A percentile compares a stretch with the other conserved stretches of the same genome.
These are phyloP conservation scores for Pseudoatta argentina DNA, from an alignment of 1,140 invertebrate species.

Conservation along the genomic window DNA sequence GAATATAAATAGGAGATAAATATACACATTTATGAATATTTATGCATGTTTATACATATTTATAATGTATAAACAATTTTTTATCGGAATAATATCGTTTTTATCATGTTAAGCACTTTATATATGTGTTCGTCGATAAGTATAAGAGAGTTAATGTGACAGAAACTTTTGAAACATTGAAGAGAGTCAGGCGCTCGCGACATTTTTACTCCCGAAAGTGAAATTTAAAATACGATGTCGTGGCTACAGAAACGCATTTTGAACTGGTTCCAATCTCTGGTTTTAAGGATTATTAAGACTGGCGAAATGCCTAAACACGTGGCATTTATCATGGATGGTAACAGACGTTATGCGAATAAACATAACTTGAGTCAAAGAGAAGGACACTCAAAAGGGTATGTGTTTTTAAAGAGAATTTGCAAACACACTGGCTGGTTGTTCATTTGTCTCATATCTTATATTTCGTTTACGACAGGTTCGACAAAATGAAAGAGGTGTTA, in stretches of 20 bases:
- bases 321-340: conserved; percentile 99
- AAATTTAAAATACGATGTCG: conserved; percentile 87
- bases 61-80: too few species aligned
- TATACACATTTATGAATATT: too few species aligned
- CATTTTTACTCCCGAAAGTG: background rate
- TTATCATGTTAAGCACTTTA: too few species aligned
- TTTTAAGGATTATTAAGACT: conserved; percentile 92
- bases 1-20: too few species aligned
- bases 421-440: background rate
- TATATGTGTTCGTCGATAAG: too few species aligned
- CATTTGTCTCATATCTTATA: background rate
- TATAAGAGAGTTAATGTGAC: too few species aligned
- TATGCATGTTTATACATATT: too few species aligned
- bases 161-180: too few species aligned
- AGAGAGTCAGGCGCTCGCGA: too few species aligned
- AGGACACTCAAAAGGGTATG: conserved; percentile 95
- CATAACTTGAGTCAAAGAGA: conserved; percentile 92
- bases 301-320: conserved; percentile 96
- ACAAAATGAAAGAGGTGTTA: conserved; percentile 97
- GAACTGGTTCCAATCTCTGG: conserved; percentile 92
- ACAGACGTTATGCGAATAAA: conserved; percentile 96
- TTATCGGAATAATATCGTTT: too few species aligned
- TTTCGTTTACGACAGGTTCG: conserved; percentile 88
- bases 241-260: conserved; percentile 93
- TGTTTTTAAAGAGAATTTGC: conserved; percentile 67